Base-by-base conservation (phyloP, 64 coral and sea anemone species). In the Porites lutea region DNA sequence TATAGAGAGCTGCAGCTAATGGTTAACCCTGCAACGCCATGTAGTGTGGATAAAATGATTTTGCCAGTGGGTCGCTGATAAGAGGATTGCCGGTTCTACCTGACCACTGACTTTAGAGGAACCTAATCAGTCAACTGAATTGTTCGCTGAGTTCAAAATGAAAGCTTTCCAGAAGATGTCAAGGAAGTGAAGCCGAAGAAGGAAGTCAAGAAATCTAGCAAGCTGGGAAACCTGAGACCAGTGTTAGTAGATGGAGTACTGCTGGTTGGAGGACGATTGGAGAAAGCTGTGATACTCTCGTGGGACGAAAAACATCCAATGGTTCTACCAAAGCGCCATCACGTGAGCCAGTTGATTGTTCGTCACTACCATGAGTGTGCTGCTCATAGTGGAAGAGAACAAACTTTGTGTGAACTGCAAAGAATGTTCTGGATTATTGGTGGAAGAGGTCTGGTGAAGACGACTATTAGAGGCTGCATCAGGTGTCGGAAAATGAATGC, bases 231-330 rank as follows among this genome's bases (percentile, higher is more conserved):
- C 1, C 68, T 92, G 23, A 88, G 86, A 74, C 90, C 79, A 2
- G 59, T 83, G 16, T 51, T 91, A 50, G 61, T 78, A 19, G 79
- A 93, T n/a, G 82, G 90, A 11, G 43, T 93, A 20, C 14, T 92
- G 14, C 72, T 73, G 18, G 90, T 96, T 55, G 90, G 87, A 89
- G 90, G 90, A 15, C 90, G 82, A 64, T 78, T 96, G 67, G 77
- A 96, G 61, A 65, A 83, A 86, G 95, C 95, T 52, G 6, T 79
- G 54, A 19, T 20, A 18, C 90, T 96, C 87, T 84, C 90, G 18
- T 96, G 47, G 76, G 80, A 93, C 11, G 95, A 96, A 67, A 96
- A 72, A 51, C 95, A 96, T 45, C 95, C 87, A 16, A 78, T 89
- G 4, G 72, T 37, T 37, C 27, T 37, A 37, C 77, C 46, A 63